A percentile compares a stretch with the other conserved stretches of the same genome.
Evolutionary conservation across 2,888 invertebrate species (phyloP).

Genomic region (Elegia similella): DNA sequence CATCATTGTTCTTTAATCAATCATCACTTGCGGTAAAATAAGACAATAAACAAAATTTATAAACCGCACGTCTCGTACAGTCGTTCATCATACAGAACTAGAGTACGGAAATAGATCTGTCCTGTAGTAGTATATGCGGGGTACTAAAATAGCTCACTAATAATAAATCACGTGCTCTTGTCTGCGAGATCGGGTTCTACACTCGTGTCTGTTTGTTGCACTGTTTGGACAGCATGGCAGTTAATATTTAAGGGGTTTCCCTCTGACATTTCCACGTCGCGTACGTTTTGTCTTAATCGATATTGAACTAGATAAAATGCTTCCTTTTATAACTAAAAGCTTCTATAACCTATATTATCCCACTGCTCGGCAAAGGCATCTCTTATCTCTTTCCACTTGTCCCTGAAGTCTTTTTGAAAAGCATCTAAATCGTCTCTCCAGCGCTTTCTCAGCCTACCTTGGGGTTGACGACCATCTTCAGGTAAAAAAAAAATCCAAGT

Average conservation of each 20-base stretch:
- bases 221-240: slow-evolving; percentile 4
- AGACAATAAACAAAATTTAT: neutral
- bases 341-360: too few relatives aligned
- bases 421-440: too few relatives aligned
- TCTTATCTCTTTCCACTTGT: too few relatives aligned
- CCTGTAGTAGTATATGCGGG: slow-evolving; percentile 17
- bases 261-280: neutral
- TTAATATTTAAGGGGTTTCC: slow-evolving; percentile 1
- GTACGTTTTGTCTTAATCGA: neutral
- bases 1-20: neutral
- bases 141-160: slow-evolving; percentile 34
- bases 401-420: too few relatives aligned
- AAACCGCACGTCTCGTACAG: neutral
- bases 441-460: too few relatives aligned
- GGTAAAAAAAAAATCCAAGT: too few relatives aligned
- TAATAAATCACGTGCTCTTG: slow-evolving; percentile 36
- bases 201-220: neutral
- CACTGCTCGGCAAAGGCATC: too few relatives aligned
- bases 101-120: slow-evolving; percentile 15
- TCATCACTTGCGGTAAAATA: neutral
- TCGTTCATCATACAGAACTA: slow-evolving; percentile 15
- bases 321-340: too few relatives aligned
- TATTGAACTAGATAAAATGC: too few relatives aligned
- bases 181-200: slow-evolving; percentile 6
- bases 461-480: too few relatives aligned